phyloP scores from a whole-genome alignment of 1,140 invertebrate genomes.

The Steinernema khuongi region DNA sequence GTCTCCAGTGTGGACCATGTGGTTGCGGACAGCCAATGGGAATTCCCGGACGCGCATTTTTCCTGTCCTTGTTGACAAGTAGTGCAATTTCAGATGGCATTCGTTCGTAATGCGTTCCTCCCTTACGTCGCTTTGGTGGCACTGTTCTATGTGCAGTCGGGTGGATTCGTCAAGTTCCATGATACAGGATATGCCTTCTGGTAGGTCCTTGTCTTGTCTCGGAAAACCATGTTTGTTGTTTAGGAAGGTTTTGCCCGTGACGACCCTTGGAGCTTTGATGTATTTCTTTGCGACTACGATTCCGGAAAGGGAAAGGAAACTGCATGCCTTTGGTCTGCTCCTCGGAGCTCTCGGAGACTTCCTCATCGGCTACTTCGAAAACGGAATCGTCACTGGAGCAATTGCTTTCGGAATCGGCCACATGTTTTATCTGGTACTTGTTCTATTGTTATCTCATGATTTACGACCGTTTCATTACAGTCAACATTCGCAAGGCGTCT shows the following conservation, averaged over 20 bases:
- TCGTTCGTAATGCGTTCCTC: background rate
- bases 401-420: conserved; percentile 22
- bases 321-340: background rate
- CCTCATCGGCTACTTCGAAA: background rate
- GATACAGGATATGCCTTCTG: background rate
- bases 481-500: background rate
- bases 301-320: background rate
- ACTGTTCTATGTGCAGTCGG: background rate
- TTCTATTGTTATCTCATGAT: background rate
- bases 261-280: background rate
- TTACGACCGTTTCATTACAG: background rate
- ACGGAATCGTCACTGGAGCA: background rate
- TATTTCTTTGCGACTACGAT: background rate
- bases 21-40: too few species aligned
- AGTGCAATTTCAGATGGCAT: background rate
- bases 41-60: too few species aligned
- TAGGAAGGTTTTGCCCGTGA: background rate
- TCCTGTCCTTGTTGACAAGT: too few species aligned
- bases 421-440: conserved; percentile 19
- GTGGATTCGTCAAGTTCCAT: background rate
- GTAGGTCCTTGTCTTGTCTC: too few species aligned
- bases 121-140: background rate
- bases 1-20: too few species aligned
- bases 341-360: background rate
- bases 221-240: too few species aligned